phyloP scores from a whole-genome alignment of 2,888 invertebrate species.

The Ormyrus pomaceus region DNA sequence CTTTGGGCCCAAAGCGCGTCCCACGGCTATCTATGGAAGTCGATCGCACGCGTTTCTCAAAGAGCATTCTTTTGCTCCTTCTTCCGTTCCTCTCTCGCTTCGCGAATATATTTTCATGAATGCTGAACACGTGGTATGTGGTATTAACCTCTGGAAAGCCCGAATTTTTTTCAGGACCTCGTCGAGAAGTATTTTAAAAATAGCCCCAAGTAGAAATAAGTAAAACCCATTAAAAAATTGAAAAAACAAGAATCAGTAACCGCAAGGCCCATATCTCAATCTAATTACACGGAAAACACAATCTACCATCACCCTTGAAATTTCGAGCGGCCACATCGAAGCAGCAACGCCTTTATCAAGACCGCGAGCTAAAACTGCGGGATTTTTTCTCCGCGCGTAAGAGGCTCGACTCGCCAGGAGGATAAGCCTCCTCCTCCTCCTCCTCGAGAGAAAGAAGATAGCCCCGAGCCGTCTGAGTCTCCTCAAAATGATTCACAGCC shows the following conservation, averaged over 20 bases:
- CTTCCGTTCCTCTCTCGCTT: neutral
- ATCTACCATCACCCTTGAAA: neutral
- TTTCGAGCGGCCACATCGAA: neutral
- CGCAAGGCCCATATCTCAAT: no score
- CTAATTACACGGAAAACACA: neutral
- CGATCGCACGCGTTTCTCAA: slow-evolving; percentile 69
- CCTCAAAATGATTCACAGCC: slow-evolving; percentile 74
- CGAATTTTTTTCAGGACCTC: no score
- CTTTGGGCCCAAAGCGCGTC: slow-evolving; percentile 71
- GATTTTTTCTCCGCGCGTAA: slow-evolving; percentile 13
- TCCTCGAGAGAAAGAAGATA: slow-evolving; percentile 42
- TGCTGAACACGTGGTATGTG: no score
- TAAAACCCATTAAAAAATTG: no score
- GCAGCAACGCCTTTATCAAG: slow-evolving; percentile 19
- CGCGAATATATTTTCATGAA: neutral
- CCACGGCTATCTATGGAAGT: slow-evolving; percentile 73
- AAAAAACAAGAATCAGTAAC: no score
- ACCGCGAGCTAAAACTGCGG: slow-evolving; percentile 9
- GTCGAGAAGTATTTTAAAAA: no score
- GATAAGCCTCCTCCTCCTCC: slow-evolving; percentile 5
- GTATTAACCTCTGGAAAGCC: no score
- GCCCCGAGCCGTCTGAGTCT: slow-evolving; percentile 66
- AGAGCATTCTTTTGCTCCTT: slow-evolving; percentile 61
- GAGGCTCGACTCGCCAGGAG: slow-evolving; percentile 11
- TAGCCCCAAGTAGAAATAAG: no score